Evolutionary conservation across 64 coral and sea anemone genomes (phyloP).

Genomic region (Dendronephthya gigantea): DNA sequence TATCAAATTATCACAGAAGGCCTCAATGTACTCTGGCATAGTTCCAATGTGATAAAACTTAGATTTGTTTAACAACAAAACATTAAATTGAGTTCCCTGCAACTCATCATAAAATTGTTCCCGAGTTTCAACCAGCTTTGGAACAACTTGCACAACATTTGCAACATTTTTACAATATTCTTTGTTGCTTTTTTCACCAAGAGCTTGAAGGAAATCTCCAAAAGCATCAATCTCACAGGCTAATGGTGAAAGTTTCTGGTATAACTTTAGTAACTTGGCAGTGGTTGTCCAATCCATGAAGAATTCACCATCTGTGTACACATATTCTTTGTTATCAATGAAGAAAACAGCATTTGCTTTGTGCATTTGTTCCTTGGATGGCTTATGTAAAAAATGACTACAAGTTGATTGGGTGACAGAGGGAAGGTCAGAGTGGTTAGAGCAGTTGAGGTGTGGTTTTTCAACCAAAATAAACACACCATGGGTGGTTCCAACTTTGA

Average conservation of each 20-base stretch:
- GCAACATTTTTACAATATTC: slow-evolving; percentile 70
- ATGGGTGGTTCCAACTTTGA: slow-evolving; percentile 90
- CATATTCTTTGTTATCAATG: slow-evolving; percentile 45
- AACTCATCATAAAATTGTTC: slow-evolving; percentile 63
- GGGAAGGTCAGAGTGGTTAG: background rate
- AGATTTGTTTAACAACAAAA: slow-evolving; percentile 77
- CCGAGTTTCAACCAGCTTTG: slow-evolving; percentile 65
- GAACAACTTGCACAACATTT: slow-evolving; percentile 66
- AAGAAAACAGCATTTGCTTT: slow-evolving; percentile 51
- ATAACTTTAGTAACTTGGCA: slow-evolving; percentile 48
- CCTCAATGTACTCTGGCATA: slow-evolving; percentile 60
- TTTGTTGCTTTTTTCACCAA: slow-evolving; percentile 47
- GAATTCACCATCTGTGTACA: slow-evolving; percentile 81
- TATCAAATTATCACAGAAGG: slow-evolving; percentile 66
- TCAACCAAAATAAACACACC: slow-evolving; percentile 77
- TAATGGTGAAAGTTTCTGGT: slow-evolving; percentile 45
- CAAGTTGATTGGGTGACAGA: slow-evolving; percentile 55
- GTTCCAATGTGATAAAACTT: slow-evolving; percentile 95
- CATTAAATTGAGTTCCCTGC: slow-evolving; percentile 75
- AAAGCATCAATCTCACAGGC: slow-evolving; percentile 78
- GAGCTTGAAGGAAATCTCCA: slow-evolving; percentile 70
- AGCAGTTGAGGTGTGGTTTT: background rate
- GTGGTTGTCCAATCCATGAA: slow-evolving; percentile 71
- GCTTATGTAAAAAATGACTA: slow-evolving; percentile 83
- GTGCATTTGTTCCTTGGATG: slow-evolving; percentile 60